phyloP scores from a whole-genome alignment of 2,113 vertebrate species.

The Pomatostomus ruficeps region DNA sequence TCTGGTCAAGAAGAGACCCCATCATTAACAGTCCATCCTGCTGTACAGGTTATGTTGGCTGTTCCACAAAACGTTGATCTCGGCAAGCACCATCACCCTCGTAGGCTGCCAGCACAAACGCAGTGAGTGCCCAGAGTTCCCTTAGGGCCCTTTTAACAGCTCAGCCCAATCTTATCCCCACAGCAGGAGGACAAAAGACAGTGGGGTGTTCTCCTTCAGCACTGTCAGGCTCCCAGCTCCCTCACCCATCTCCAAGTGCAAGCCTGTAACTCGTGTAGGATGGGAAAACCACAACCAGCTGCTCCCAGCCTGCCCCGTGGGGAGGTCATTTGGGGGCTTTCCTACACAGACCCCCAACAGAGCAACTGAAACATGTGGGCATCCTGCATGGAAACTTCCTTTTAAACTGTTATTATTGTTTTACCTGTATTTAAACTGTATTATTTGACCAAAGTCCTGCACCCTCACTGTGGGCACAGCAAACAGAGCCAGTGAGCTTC shows the following conservation, averaged over 20 bases:
- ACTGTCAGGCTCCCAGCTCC: neutral
- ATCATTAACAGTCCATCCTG: neutral
- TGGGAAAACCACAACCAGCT: neutral
- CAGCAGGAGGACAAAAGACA: neutral
- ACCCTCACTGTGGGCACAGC: neutral
- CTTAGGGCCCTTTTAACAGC: neutral
- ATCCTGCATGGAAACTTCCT: neutral
- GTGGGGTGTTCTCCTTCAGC: too few species aligned
- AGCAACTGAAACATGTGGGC: fast-evolving
- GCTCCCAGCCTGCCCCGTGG: neutral
- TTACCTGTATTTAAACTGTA: too few species aligned
- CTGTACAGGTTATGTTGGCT: neutral
- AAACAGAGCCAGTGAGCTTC: neutral
- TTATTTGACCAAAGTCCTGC: neutral
- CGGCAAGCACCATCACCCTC: neutral
- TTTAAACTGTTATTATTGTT: too few species aligned
- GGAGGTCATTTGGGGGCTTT: neutral
- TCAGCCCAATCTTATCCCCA: neutral
- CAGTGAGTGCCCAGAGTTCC: neutral
- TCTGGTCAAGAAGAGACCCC: neutral
- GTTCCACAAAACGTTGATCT: neutral
- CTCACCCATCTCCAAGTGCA: neutral
- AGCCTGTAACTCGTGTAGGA: neutral
- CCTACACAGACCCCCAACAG: neutral
- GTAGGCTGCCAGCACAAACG: neutral